Evolutionary conservation across 2,888 invertebrate species (phyloP).

Genomic region (Anthrax anthrax): DNA sequence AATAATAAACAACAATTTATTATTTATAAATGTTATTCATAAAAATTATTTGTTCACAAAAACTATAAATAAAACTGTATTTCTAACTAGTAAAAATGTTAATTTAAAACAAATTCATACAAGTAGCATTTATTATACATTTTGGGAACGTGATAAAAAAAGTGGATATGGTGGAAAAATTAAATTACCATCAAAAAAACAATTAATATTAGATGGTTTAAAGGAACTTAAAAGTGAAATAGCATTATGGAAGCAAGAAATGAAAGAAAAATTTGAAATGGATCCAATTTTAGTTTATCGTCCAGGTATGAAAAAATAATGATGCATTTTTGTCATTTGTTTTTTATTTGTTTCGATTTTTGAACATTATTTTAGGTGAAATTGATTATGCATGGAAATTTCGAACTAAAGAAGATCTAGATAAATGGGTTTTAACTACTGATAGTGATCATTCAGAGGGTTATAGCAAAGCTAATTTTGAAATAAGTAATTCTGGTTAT

Average conservation of each 20-base stretch:
- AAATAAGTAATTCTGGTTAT: constrained; percentile 50
- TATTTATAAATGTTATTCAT: too few species aligned
- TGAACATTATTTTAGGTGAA: constrained; percentile 40
- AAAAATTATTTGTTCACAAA: too few species aligned
- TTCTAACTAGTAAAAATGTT: too few species aligned
- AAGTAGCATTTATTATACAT: constrained; percentile 14
- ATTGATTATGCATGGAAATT: constrained; percentile 64
- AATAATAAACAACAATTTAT: too few species aligned
- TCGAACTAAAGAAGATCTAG: constrained; percentile 42
- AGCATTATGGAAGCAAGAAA: constrained; percentile 49
- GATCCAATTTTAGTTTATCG: constrained; percentile 44
- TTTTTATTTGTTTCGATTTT: neutral
- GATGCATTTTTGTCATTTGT: neutral
- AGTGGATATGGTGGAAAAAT: constrained; percentile 25
- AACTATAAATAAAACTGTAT: too few species aligned
- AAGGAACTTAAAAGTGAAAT: constrained; percentile 52
- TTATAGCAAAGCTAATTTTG: constrained; percentile 50
- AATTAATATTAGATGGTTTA: constrained; percentile 47
- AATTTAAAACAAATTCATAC: neutral
- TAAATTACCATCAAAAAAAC: constrained; percentile 32
- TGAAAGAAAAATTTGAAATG: constrained; percentile 44
- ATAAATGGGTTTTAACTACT: constrained; percentile 56
- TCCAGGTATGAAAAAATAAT: constrained; percentile 32
- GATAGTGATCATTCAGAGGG: constrained; percentile 77
- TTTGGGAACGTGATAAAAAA: constrained; percentile 33